A percentile compares a stretch with the other conserved stretches of the same genome.
These are phyloP conservation scores for Drosophila insularis DNA, from an alignment of 1,140 invertebrate genomes.

Conservation along the genomic window DNA sequence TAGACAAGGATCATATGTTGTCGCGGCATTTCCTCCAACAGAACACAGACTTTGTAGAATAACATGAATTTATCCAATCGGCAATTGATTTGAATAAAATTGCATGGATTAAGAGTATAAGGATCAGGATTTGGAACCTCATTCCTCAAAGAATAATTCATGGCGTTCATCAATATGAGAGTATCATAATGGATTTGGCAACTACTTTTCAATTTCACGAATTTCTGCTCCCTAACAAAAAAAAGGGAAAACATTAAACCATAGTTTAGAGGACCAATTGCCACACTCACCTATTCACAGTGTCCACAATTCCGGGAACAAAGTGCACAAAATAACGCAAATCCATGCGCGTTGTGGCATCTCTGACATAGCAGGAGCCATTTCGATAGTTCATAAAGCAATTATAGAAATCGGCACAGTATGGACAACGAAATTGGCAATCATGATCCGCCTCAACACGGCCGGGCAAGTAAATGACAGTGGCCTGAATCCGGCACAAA, in stretches of 20 bases:
- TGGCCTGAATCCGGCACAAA: slow-evolving; percentile 45
- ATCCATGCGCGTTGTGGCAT: slow-evolving; percentile 55
- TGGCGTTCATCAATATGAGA: slow-evolving; percentile 49
- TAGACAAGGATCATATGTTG: slow-evolving; percentile 54
- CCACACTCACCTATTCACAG: slow-evolving; percentile 45
- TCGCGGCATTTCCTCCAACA: slow-evolving; percentile 28
- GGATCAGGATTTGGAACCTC: too few relatives aligned
- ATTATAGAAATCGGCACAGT: slow-evolving; percentile 1
- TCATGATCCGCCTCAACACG: slow-evolving; percentile 67
- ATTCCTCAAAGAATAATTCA: slow-evolving; percentile 2
- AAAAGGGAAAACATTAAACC: too few relatives aligned
- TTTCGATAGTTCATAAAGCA: slow-evolving; percentile 53
- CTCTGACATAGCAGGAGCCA: slow-evolving; percentile 48
- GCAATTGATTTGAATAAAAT: slow-evolving; percentile 62
- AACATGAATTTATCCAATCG: slow-evolving; percentile 59
- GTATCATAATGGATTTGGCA: slow-evolving; percentile 71
- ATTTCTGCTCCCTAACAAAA: slow-evolving; percentile 35
- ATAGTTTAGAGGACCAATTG: too few relatives aligned
- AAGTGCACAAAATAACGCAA: slow-evolving; percentile 63
- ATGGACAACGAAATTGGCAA: slow-evolving; percentile 49
- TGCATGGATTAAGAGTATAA: slow-evolving; percentile 29
- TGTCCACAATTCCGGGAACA: slow-evolving; percentile 39
- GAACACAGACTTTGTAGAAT: slow-evolving; percentile 56
- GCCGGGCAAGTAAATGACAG: slow-evolving; percentile 50
- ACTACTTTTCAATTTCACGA: slow-evolving; percentile 33